Base-by-base conservation (phyloP, 2,113 vertebrate genomes). In the Bubo bubo region DNA sequence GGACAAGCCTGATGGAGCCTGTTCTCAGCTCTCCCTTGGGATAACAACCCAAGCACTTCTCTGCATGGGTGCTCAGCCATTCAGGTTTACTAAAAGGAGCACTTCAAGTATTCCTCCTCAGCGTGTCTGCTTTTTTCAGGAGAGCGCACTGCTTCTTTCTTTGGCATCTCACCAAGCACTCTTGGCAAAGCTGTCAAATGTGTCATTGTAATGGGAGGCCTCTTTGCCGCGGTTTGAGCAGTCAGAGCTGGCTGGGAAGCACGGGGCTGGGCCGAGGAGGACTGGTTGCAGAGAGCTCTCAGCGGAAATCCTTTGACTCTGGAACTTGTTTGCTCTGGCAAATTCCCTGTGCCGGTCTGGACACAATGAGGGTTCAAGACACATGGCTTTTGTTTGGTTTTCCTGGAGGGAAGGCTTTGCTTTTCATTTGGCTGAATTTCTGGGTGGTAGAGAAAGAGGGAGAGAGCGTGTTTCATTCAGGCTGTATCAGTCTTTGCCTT, bases 321-420 rank as follows among this genome's bases (percentile, higher is more conserved):
- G 96, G 91, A 97, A 94, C 95, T 97, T 95, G 94, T 95, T 96
- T 97, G 97, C 82, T 97, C 94, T 97, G 95, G 97, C 96, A 96
- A 92, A 91, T 86, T 90, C 95, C 58, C 74, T 97, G 12, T 94
- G 95, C 93, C 95, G 95, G 90, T 95, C 94, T 97, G 95, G 90
- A 93, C 94, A 94, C 94, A 92, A 92, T 90, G 93, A 86, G 75
- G 91, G 93, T 95, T 93, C 72, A 93, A 95, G 95, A 93, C 91
- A 91, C 90, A 95, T 88, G 91, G 94, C 91, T 96, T 95, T 95
- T 96, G 86, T 94, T 95, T 97, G 93, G 95, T 85, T 96, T 96
- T 97, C 96, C 94, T 97, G 95, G 76, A 96, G 91, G 91, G 77
- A 95, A 95, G 71, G 75, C 87, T 95, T 93, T 96, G 79, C 81